A percentile compares a stretch with the other conserved stretches of the same genome.
These are phyloP conservation scores for Otocyon megalotis DNA, from an alignment of 2,113 vertebrate genomes.

Conservation along the genomic window DNA sequence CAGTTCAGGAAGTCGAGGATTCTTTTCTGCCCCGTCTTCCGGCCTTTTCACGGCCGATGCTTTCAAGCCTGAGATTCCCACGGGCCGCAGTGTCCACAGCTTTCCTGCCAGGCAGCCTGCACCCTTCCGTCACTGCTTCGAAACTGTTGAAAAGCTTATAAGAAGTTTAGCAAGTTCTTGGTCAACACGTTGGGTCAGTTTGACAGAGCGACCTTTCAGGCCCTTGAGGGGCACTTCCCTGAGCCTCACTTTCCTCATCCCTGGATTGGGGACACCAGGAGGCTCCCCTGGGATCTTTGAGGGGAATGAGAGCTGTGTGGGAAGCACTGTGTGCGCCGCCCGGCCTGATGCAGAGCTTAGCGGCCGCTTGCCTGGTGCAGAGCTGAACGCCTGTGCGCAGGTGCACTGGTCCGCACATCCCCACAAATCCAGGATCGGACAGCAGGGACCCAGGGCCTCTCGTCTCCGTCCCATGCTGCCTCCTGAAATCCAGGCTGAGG, in stretches of 20 bases:
- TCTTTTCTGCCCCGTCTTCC: not conserved
- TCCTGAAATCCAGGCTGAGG: not conserved
- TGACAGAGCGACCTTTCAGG: not conserved
- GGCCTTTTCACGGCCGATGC: rapidly evolving
- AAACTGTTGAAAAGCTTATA: rapidly evolving
- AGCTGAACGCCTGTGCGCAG: rapidly evolving
- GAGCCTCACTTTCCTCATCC: not conserved
- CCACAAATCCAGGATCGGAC: not conserved
- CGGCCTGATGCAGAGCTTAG: rapidly evolving
- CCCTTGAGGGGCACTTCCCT: not conserved
- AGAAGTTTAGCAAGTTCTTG: not conserved
- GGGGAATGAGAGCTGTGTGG: not conserved
- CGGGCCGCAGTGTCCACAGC: rapidly evolving
- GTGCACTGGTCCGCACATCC: rapidly evolving
- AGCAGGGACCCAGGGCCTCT: not conserved
- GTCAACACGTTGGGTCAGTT: no score
- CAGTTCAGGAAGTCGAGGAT: not conserved
- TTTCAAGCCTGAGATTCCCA: rapidly evolving
- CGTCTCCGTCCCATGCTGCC: not conserved
- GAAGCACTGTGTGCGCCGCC: rapidly evolving
- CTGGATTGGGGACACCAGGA: not conserved
- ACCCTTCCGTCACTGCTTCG: not conserved
- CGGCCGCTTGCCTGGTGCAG: rapidly evolving
- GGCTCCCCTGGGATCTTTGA: not conserved
- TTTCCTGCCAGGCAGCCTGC: not conserved